Base-by-base conservation (phyloP, 2,113 vertebrate genomes). In the Trinectes maculatus region DNA sequence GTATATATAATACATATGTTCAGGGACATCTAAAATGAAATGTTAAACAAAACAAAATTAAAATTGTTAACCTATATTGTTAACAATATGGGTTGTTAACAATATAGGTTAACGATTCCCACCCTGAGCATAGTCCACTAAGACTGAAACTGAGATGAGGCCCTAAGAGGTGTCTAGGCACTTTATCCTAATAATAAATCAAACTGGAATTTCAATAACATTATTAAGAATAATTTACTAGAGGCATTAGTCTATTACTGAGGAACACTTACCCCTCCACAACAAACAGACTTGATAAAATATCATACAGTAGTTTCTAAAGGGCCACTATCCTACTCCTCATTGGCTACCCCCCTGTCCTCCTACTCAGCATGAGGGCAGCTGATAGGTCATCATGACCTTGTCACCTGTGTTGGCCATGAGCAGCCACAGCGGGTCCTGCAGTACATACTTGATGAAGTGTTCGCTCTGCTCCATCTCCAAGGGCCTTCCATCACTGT, bases 361-460 rank as follows among this genome's bases (percentile, higher is more conserved):
- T 74, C 58, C 43, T 31, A 84, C 91, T 95, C 91, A 99, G 96
- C 93, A 80, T 29, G 92, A 85, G 4, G 96, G 95, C 74, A 97
- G 81, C 93, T 97, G 95, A 84, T 98, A 98, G 0, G 94, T 95
- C 95, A 96, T 95, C 95, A 96, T 96, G 70, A 95, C 70, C 2
- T 89, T 82, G 60, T 95, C 91, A 29, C 97, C 94, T 1, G 92
- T 54, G 56, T 96, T 91, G 8, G 95, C 93, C 92, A 89, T 92
- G 70, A 95, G 86, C 73, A 95, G 90, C 95, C 96, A 97, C 79
- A 93, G 71, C 1, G 95, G 93, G 67, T 98, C 95, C 86, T 94
- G 94, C 11, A 94, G 91, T 26, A 90, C 92, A 4, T 82, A 92
- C 55, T 93, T 94, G 58, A 94, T 87, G 75, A 94, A 80, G 22